Evolutionary conservation across 2,797 vertebrate species (phyloP).

Genomic region (Natrix natrix): DNA sequence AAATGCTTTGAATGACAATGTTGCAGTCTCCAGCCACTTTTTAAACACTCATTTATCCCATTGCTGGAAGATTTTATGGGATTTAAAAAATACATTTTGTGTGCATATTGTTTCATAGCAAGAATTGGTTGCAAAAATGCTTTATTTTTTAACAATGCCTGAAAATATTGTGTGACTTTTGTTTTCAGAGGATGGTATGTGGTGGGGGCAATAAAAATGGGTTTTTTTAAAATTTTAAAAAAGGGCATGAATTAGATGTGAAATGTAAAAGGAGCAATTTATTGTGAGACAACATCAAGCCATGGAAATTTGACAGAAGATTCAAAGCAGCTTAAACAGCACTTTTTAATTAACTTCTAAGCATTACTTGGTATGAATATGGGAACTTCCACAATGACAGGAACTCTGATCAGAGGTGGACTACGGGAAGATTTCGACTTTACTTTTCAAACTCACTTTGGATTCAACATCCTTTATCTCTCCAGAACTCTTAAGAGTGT

Average conservation of each 20-base stretch:
- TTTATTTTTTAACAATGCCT: slow-evolving; percentile 94
- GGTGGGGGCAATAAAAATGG: slow-evolving; percentile 84
- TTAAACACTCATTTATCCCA: slow-evolving; percentile 78
- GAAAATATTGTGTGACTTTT: slow-evolving; percentile 86
- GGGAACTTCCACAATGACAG: slow-evolving; percentile 73
- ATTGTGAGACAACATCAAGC: slow-evolving; percentile 95
- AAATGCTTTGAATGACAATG: slow-evolving; percentile 72
- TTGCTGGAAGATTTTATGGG: slow-evolving; percentile 78
- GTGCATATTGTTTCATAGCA: slow-evolving; percentile 90
- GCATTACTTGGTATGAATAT: slow-evolving; percentile 74
- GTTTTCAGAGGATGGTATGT: slow-evolving; percentile 82
- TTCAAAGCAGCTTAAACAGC: slow-evolving; percentile 84
- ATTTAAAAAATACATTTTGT: slow-evolving; percentile 80
- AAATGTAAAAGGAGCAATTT: slow-evolving; percentile 83
- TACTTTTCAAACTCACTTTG: slow-evolving; percentile 73
- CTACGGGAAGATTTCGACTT: slow-evolving; percentile 71
- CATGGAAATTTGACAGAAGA: slow-evolving; percentile 94
- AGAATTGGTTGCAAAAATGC: slow-evolving; percentile 87
- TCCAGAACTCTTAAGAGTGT: slow-evolving; percentile 64
- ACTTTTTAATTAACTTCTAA: slow-evolving; percentile 80
- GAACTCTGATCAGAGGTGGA: slow-evolving; percentile 74
- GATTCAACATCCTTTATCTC: slow-evolving; percentile 71
- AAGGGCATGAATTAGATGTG: slow-evolving; percentile 90
- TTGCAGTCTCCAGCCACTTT: slow-evolving; percentile 75
- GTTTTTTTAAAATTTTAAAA: slow-evolving; percentile 85